A percentile compares a stretch with the other conserved stretches of the same genome.
Conservation (phyloP, 2,888 invertebrate species). For the Eugnorisma glareosa region DNA sequence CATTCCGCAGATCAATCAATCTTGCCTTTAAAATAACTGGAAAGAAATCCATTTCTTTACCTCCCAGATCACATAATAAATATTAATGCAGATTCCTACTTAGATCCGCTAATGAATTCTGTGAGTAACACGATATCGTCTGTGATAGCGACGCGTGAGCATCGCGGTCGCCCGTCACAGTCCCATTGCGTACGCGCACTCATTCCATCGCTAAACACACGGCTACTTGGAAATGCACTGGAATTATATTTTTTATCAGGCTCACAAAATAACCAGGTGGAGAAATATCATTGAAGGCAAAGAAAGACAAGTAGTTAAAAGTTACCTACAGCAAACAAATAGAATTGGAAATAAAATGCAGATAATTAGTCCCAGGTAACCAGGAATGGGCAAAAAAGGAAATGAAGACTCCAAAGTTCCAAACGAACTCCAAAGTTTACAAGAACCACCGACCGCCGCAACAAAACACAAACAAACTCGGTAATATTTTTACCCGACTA, state of each 20-base stretch:
- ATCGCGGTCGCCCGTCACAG: conserved; percentile 73
- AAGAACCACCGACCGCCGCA: too few relatives aligned
- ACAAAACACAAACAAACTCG: too few relatives aligned
- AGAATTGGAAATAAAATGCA: background rate
- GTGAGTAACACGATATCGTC: conserved; percentile 56
- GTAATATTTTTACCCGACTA: too few relatives aligned
- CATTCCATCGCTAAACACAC: conserved; percentile 57
- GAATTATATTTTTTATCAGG: conserved; percentile 29
- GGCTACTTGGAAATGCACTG: conserved; percentile 23
- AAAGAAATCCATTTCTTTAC: conserved; percentile 30
- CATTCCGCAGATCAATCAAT: conserved; percentile 38
- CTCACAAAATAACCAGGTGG: conserved; percentile 24
- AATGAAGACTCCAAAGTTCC: background rate
- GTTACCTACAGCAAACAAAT: background rate
- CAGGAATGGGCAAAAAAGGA: background rate
- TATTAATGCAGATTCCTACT: conserved; percentile 57
- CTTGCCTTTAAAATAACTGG: conserved; percentile 14
- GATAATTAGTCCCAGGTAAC: background rate
- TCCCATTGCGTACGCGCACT: conserved; percentile 75
- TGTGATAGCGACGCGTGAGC: conserved; percentile 56
- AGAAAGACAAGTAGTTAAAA: background rate
- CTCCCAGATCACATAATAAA: conserved; percentile 39
- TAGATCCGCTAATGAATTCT: conserved; percentile 57
- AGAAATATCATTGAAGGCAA: conserved; percentile 1
- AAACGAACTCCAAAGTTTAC: background rate